Evolutionary conservation across 1,140 invertebrate genomes (phyloP).

Genomic region (Asbolus verrucosus): DNA sequence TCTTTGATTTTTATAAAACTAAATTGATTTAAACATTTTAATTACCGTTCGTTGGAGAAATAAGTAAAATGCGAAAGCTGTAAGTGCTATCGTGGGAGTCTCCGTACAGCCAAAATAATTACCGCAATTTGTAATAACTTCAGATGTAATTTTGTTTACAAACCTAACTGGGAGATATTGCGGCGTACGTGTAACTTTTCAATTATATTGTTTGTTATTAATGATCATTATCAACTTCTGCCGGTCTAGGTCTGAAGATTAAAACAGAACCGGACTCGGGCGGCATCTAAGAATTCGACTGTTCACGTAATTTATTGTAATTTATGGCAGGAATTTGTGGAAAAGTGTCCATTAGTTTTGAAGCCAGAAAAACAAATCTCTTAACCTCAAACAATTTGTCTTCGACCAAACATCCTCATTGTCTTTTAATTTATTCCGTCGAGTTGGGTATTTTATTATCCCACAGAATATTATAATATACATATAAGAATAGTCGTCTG

Average conservation of each 20-base stretch:
- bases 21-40: conserved; percentile 28
- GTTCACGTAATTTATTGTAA: conserved; percentile 8
- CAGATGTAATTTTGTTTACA: conserved; percentile 31
- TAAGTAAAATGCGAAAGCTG: too few relatives aligned
- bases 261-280: conserved; percentile 2
- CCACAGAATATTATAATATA: too few relatives aligned
- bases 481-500: too few relatives aligned
- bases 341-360: too few relatives aligned
- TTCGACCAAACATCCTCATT: too few relatives aligned
- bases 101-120: conserved; percentile 17
- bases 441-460: too few relatives aligned
- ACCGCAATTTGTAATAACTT: conserved; percentile 36
- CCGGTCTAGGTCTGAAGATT: too few relatives aligned
- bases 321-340: conserved; percentile 4
- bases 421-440: too few relatives aligned
- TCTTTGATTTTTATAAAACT: conserved; percentile 2
- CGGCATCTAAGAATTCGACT: background rate
- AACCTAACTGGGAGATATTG: conserved; percentile 1
- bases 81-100: too few relatives aligned
- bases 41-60: too few relatives aligned
- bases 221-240: conserved; percentile 10
- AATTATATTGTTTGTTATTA: conserved; percentile 31
- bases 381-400: too few relatives aligned
- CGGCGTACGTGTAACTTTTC: conserved; percentile 14
- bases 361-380: too few relatives aligned